Conservation (phyloP, 1,140 invertebrate genomes). For the Myzus persicae region DNA sequence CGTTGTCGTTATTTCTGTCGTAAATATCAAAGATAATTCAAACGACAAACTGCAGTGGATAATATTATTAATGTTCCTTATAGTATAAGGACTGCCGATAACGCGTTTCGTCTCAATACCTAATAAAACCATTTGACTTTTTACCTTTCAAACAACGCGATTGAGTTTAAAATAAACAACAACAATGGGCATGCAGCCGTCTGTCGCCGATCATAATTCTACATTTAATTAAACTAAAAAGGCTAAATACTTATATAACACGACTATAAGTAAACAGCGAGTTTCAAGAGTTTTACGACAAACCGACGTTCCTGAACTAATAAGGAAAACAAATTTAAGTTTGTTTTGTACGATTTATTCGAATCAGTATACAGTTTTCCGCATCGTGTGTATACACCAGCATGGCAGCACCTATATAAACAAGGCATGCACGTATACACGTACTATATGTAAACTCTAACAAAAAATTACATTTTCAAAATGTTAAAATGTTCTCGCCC, state of each 20-base stretch:
- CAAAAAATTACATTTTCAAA: not conserved
- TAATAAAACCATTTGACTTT: not conserved
- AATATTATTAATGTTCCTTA: conserved; percentile 7
- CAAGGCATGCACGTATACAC: not conserved
- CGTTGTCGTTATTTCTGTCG: conserved; percentile 2
- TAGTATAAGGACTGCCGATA: not conserved
- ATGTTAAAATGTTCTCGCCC: not conserved
- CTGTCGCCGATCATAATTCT: too few relatives aligned
- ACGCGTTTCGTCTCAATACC: not conserved
- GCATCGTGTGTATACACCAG: not conserved
- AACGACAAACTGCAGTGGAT: not conserved
- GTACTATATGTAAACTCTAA: not conserved
- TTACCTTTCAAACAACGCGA: not conserved
- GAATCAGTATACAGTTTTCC: not conserved
- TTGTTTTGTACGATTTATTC: not conserved
- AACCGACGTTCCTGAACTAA: not conserved
- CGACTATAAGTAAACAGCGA: not conserved
- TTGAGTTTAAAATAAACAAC: not conserved
- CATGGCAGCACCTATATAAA: not conserved
- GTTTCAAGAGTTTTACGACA: not conserved
- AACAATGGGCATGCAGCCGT: not conserved
- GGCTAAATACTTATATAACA: not conserved
- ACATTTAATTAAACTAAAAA: not conserved
- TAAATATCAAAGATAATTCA: conserved; percentile 44
- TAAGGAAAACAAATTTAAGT: conserved; percentile 3